A percentile compares a stretch with the other conserved stretches of the same genome.
Evolutionary conservation across 1,140 invertebrate species (phyloP).

Genomic region (Chelonus insularis): DNA sequence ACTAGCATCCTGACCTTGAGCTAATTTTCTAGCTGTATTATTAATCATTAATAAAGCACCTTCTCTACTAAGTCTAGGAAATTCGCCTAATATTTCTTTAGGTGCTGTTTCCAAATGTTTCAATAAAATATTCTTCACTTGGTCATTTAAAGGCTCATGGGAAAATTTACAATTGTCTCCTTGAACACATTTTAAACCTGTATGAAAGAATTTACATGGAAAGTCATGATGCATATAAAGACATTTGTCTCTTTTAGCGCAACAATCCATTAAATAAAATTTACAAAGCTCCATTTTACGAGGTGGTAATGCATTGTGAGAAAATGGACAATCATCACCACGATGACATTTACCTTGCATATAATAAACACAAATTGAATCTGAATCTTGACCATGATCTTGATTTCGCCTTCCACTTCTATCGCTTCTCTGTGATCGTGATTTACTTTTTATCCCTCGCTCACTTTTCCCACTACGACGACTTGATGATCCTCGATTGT

Average conservation of each 20-base stretch:
- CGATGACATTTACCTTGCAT: slow-evolving; percentile 85
- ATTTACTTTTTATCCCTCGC: slow-evolving; percentile 37
- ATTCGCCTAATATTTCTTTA: slow-evolving; percentile 86
- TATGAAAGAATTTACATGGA: slow-evolving; percentile 96
- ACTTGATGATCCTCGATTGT: slow-evolving; percentile 32
- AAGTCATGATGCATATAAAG: slow-evolving; percentile 96
- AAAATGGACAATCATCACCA: slow-evolving; percentile 81
- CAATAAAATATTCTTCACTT: slow-evolving; percentile 59
- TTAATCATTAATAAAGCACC: slow-evolving; percentile 73
- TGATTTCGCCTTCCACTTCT: slow-evolving; percentile 45
- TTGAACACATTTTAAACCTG: slow-evolving; percentile 80
- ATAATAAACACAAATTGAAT: slow-evolving; percentile 78
- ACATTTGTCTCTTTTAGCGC: slow-evolving; percentile 93
- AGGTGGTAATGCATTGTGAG: slow-evolving; percentile 80
- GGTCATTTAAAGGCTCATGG: slow-evolving; percentile 77
- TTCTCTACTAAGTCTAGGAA: slow-evolving; percentile 77
- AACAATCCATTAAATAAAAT: slow-evolving; percentile 95
- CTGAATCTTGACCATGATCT: slow-evolving; percentile 65
- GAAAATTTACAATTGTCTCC: slow-evolving; percentile 91
- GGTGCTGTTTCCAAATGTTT: slow-evolving; percentile 88
- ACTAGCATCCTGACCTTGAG: slow-evolving; percentile 52
- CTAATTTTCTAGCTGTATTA: slow-evolving; percentile 68
- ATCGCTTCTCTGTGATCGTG: slow-evolving; percentile 46
- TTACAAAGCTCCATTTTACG: slow-evolving; percentile 95
- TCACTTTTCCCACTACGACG: slow-evolving; percentile 51